Conservation (phyloP, 1,140 invertebrate genomes). For the Semibalanus balanoides region DNA sequence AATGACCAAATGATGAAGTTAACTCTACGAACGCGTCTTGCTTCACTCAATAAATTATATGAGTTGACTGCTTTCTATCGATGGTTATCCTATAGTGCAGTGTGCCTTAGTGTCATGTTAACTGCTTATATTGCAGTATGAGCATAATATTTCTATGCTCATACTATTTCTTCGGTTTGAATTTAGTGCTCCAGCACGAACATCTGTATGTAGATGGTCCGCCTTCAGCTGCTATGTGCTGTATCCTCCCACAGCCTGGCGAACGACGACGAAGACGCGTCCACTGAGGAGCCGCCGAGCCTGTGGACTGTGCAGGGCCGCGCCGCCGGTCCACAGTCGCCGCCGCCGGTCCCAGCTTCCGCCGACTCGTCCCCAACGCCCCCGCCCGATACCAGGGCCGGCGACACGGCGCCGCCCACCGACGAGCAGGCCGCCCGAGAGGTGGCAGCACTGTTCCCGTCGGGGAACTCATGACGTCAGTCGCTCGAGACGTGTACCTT, state of each 20-base stretch:
- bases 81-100: background rate
- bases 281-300: background rate
- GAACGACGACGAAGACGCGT: background rate
- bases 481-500: too few species aligned
- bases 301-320: background rate
- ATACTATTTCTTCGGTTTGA: too few species aligned
- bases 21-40: too few species aligned
- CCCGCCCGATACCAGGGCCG: too few species aligned
- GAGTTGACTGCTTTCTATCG: too few species aligned
- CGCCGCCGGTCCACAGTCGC: too few species aligned
- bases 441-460: background rate
- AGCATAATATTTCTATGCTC: background rate
- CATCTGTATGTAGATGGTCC: too few species aligned
- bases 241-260: background rate
- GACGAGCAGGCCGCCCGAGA: background rate
- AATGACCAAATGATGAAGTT: too few species aligned
- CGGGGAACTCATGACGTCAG: background rate
- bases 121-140: background rate
- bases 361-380: background rate
- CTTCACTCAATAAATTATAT: too few species aligned
- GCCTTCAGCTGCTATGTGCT: background rate
- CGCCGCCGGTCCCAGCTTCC: too few species aligned
- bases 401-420: background rate
- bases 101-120: background rate
- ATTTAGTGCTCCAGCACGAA: too few species aligned